Conservation (phyloP, 2,888 invertebrate genomes). For the Melieria crassipennis region DNA sequence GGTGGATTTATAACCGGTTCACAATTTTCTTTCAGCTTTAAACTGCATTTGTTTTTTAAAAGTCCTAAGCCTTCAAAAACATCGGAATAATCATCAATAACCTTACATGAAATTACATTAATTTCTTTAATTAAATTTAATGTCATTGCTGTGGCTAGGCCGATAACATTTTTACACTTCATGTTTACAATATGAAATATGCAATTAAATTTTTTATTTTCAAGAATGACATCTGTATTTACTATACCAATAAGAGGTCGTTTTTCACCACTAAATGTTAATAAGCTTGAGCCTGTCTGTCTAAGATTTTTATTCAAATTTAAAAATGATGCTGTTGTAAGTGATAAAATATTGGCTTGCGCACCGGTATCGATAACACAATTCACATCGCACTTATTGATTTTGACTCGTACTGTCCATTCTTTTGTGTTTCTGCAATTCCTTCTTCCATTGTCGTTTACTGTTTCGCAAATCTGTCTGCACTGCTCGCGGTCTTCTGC, state of each 20-base stretch:
- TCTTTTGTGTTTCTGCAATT: background rate
- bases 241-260: too few species aligned
- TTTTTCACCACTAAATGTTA: conserved; percentile 5
- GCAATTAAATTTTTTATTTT: too few species aligned
- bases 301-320: background rate
- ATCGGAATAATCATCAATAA: too few species aligned
- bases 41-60: background rate
- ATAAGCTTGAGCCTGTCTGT: background rate
- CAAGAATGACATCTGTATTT: too few species aligned
- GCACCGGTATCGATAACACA: background rate
- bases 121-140: conserved; percentile 22
- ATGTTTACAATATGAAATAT: background rate
- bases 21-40: background rate
- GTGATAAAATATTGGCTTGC: conserved; percentile 9
- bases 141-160: conserved; percentile 20
- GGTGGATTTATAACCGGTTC: background rate
- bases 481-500: background rate
- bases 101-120: too few species aligned
- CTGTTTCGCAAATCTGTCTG: background rate
- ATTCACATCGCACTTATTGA: background rate
- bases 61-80: too few species aligned
- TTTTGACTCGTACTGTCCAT: background rate
- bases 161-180: conserved; percentile 34
- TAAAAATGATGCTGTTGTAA: background rate
- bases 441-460: background rate